phyloP scores from a whole-genome alignment of 2,888 invertebrate species.

The Andricus curvator region DNA sequence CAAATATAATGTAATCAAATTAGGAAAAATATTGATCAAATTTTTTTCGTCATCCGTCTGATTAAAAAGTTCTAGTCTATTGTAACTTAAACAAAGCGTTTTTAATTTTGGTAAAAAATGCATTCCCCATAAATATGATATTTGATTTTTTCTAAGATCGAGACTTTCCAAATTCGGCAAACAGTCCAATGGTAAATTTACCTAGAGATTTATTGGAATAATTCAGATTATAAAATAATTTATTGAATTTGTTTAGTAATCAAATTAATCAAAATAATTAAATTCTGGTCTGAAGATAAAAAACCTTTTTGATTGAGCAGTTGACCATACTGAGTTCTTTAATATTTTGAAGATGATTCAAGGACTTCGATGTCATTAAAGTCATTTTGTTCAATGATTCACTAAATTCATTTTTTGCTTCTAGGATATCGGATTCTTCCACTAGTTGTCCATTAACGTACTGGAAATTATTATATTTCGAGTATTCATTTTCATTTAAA shows the following conservation, averaged over 20 bases:
- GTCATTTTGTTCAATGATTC: slow-evolving; percentile 55
- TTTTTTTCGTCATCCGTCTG: slow-evolving; percentile 7
- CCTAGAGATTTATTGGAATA: slow-evolving; percentile 43
- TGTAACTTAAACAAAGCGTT: slow-evolving; percentile 61
- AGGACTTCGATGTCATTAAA: slow-evolving; percentile 49
- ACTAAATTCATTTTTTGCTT: slow-evolving; percentile 53
- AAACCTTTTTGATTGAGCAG: slow-evolving; percentile 59
- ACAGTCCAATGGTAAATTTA: slow-evolving; percentile 53
- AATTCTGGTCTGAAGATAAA: not conserved
- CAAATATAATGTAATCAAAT: slow-evolving; percentile 56
- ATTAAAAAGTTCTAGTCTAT: slow-evolving; percentile 54
- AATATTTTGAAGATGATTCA: slow-evolving; percentile 50
- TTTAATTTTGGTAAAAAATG: slow-evolving; percentile 54
- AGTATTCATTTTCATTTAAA: too few relatives aligned
- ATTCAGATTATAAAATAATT: too few relatives aligned
- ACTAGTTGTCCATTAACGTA: slow-evolving; percentile 54
- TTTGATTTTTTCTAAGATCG: slow-evolving; percentile 61
- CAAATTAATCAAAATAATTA: too few relatives aligned
- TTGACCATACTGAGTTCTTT: slow-evolving; percentile 57
- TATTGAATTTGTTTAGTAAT: too few relatives aligned
- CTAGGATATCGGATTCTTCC: slow-evolving; percentile 45
- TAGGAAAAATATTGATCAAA: slow-evolving; percentile 48
- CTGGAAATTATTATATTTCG: slow-evolving; percentile 28
- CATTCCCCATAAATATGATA: slow-evolving; percentile 56
- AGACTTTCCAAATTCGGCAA: slow-evolving; percentile 61